phyloP scores from a whole-genome alignment of 2,888 invertebrate genomes.

The Gari tellinella region DNA sequence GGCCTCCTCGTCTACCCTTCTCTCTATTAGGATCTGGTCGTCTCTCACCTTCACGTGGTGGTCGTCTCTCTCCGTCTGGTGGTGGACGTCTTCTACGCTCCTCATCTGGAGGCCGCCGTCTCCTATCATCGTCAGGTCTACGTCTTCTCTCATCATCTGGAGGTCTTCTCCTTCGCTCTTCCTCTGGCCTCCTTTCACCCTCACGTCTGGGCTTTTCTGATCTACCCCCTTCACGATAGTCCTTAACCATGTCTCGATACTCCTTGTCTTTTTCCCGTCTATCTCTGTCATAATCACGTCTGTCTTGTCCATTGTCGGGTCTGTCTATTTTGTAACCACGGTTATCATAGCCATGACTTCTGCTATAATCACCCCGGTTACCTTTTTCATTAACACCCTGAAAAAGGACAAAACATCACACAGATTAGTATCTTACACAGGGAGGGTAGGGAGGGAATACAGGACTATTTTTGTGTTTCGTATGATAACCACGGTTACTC shows the following conservation, averaged over 20 bases:
- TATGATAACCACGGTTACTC: constrained; percentile 63
- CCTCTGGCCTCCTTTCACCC: constrained; percentile 21
- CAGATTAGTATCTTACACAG: constrained; percentile 60
- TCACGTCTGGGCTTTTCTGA: constrained; percentile 34
- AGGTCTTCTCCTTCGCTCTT: constrained; percentile 29
- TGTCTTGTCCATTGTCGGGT: constrained; percentile 43
- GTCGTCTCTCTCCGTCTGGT: constrained; percentile 20
- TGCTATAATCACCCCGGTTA: constrained; percentile 65
- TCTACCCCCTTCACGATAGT: constrained; percentile 40
- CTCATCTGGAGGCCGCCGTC: constrained; percentile 36
- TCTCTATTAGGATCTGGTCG: constrained; percentile 34
- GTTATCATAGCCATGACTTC: constrained; percentile 61
- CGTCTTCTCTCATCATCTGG: constrained; percentile 46
- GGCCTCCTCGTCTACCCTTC: neutral
- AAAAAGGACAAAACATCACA: constrained; percentile 27
- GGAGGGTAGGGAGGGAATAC: constrained; percentile 39
- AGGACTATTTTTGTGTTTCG: constrained; percentile 33
- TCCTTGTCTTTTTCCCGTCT: constrained; percentile 48
- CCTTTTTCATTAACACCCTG: constrained; percentile 58
- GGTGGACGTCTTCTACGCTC: constrained; percentile 43
- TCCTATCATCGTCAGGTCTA: constrained; percentile 40
- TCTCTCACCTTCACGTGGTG: constrained; percentile 42
- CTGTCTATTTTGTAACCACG: constrained; percentile 64
- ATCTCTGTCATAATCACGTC: constrained; percentile 29
- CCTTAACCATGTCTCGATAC: constrained; percentile 27